Base-by-base conservation (phyloP, 1,140 invertebrate species). In the Psilanteris sp. region DNA sequence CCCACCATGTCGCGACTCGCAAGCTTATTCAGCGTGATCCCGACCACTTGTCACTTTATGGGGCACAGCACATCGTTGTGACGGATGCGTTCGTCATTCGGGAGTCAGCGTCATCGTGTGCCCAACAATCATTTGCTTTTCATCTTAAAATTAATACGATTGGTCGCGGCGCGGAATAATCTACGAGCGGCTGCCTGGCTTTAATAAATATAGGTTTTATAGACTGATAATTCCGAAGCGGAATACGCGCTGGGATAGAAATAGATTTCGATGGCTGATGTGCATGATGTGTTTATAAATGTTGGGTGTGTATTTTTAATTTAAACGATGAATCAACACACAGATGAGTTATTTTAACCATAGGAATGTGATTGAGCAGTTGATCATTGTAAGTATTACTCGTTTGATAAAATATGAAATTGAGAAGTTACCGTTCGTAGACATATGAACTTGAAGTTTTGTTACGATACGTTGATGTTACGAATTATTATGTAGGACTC, bases 31-130 rank as follows among this genome's bases (percentile, higher is more conserved):
- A 67, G 70, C 82, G 78, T 88, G 87, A 88, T 88, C 87, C 87
- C 79, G 79, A 85, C 85, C 85, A 88, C 87, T 88, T 88, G 86
- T 88, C 86, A 88, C 81, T 86, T 85, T 75, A 83, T 82, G 85
- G 79, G 82, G 83, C 80, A 81, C 83, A 81, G 83, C 83, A 90
- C 90, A 91, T 91, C 89, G 90, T 84, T 85, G 76, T 90, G 91
- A 91, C 90, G 88, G 80, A 88, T 81, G 81, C 89, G 81, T 89
- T 79, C 82, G 84, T 87, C 87, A 89, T 84, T 83, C 83, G 70
- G 83, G 83, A 84, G 85, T 87, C 87, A 83, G 85, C 82, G 83
- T 87, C 83, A 44, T 61, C 46, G 36, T 16, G 34, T 15, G 4
- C 22, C 32, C 15, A 10, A 3, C 27, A 32, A 59, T 68, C 64